Evolutionary conservation across 2,797 vertebrate genomes (phyloP).

Genomic region (Antennarius maculatus): DNA sequence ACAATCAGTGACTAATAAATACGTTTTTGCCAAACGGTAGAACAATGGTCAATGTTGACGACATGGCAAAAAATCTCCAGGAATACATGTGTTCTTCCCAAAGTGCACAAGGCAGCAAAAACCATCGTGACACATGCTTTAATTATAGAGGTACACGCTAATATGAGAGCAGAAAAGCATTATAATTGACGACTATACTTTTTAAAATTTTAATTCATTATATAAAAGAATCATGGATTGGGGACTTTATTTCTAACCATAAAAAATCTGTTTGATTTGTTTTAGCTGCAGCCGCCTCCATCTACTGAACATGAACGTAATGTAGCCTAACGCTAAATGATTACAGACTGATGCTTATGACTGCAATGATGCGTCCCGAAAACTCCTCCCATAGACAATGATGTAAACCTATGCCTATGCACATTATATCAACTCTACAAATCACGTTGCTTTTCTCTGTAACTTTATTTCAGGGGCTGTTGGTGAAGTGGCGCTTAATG

Average conservation of each 20-base stretch:
- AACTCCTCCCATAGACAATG: neutral
- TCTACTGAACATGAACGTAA: neutral
- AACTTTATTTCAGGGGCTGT: neutral
- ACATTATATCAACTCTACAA: neutral
- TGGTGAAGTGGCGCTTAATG: neutral
- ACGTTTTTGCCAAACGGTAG: no score
- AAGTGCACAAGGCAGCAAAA: constrained; percentile 29
- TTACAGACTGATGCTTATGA: neutral
- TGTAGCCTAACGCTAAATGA: neutral
- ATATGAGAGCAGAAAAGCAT: constrained; percentile 10
- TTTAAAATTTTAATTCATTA: constrained; percentile 5
- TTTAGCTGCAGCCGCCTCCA: neutral
- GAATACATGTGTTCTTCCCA: constrained; percentile 18
- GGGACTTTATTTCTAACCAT: neutral
- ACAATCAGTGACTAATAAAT: no score
- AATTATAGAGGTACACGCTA: constrained; percentile 50
- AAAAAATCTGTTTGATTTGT: neutral
- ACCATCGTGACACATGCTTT: constrained; percentile 22
- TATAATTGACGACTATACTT: no score
- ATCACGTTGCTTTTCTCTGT: neutral
- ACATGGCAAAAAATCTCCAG: neutral
- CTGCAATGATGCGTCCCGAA: neutral
- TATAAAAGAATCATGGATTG: neutral
- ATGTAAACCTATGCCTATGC: neutral
- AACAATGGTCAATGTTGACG: constrained; percentile 2